Conservation (phyloP, 1,140 invertebrate genomes). For the Trichogramma pretiosum region DNA sequence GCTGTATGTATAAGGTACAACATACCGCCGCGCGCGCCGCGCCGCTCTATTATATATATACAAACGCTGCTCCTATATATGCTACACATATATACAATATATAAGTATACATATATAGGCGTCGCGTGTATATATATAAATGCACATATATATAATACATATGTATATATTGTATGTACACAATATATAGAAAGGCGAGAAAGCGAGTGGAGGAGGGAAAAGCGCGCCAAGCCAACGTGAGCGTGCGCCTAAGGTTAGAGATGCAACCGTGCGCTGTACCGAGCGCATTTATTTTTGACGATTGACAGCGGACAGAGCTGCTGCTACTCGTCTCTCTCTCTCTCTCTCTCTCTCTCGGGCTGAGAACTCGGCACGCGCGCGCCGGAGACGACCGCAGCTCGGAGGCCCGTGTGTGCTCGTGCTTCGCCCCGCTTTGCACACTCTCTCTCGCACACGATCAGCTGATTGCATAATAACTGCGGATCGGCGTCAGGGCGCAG, state of each 20-base stretch:
- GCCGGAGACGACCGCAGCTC: no score
- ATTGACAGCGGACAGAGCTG: slow-evolving; percentile 38
- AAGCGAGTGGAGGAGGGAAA: slow-evolving; percentile 1
- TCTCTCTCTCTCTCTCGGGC: no score
- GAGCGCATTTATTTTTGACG: slow-evolving; percentile 43
- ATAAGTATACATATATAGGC: background rate
- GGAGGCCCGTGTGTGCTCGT: no score
- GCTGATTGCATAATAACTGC: slow-evolving; percentile 50
- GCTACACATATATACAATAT: no score
- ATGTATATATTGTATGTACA: background rate
- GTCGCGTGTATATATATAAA: background rate
- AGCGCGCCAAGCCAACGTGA: slow-evolving; percentile 19
- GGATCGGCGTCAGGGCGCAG: no score
- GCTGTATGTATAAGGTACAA: no score
- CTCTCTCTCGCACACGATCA: slow-evolving; percentile 37
- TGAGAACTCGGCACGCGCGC: no score
- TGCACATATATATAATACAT: background rate
- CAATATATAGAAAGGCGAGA: background rate
- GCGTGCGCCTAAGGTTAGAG: slow-evolving; percentile 27
- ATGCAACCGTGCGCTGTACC: background rate
- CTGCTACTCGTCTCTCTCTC: no score
- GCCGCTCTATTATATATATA: no score
- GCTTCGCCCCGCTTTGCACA: no score
- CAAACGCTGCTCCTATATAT: no score
- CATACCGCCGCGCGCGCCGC: no score